Evolutionary conservation across 2,113 vertebrate genomes (phyloP).

Genomic region (Gopherus flavomarginatus): DNA sequence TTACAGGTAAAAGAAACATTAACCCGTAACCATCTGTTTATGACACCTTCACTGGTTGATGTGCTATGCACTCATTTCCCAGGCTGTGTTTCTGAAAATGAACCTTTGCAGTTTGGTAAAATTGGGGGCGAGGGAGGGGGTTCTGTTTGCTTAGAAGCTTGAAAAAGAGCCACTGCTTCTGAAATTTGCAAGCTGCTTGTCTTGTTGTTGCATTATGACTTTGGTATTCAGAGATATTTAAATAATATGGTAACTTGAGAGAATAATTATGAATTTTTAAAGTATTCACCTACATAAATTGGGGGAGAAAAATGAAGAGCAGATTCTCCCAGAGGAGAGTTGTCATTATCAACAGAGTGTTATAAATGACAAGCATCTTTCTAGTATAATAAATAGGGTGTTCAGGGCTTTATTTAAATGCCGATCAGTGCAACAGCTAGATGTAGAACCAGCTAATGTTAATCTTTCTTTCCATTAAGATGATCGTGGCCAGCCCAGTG

Average conservation of each 20-base stretch:
- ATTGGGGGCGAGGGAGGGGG: background rate
- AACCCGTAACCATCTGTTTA: too few species aligned
- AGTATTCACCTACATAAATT: background rate
- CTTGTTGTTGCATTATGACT: background rate
- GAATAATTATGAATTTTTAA: background rate
- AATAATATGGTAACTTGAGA: background rate
- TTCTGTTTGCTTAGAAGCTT: background rate
- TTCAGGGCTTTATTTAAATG: background rate
- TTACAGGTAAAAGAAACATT: too few species aligned
- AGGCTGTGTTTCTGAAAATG: rapidly evolving
- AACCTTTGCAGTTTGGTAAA: background rate
- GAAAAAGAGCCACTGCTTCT: background rate
- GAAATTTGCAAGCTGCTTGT: background rate
- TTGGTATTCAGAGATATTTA: background rate
- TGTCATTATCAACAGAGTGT: background rate
- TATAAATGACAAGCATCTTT: background rate
- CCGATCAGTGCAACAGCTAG: background rate
- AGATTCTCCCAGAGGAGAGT: background rate
- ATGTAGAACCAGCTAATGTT: background rate
- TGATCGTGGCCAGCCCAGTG: background rate
- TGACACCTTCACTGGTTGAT: background rate
- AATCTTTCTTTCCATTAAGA: background rate
- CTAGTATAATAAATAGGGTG: background rate
- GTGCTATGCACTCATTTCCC: background rate
- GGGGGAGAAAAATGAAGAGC: background rate